Percentiles rank a stretch among this genome's conserved stretches.
phyloP scores from a whole-genome alignment of 2,797 vertebrate species.

The Clarias laeviceps region DNA sequence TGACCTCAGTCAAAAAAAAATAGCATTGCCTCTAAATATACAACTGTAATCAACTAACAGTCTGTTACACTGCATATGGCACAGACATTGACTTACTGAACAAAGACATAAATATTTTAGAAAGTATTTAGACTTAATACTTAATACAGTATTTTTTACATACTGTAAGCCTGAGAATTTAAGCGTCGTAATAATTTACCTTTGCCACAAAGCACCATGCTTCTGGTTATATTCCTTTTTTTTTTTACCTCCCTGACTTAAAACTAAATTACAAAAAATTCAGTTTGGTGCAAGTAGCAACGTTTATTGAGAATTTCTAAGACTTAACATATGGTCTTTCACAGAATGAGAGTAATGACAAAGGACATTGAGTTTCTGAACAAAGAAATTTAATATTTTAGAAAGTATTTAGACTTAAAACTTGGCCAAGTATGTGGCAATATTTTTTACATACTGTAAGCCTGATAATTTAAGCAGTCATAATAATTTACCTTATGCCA shows the following conservation, averaged over 20 bases:
- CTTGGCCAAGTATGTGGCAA: background rate
- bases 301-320: background rate
- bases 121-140: constrained; percentile 56
- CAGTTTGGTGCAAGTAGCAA: background rate
- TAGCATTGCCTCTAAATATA: constrained; percentile 65
- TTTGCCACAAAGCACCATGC: background rate
- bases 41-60: constrained; percentile 59
- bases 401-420: constrained; percentile 57
- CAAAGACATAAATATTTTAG: constrained; percentile 67
- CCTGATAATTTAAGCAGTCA: background rate
- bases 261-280: background rate
- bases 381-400: constrained; percentile 67
- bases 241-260: background rate
- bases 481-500: background rate
- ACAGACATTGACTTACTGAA: constrained; percentile 68
- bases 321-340: constrained; percentile 23
- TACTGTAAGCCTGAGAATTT: background rate
- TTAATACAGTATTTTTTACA: background rate
- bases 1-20: constrained; percentile 9
- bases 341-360: constrained; percentile 69
- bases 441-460: background rate
- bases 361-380: constrained; percentile 69
- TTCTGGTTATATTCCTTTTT: constrained; percentile 44
- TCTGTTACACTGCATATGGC: constrained; percentile 75
- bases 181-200: background rate